Evolutionary conservation across 2,797 vertebrate genomes (phyloP).

Genomic region (Manis pentadactyla): DNA sequence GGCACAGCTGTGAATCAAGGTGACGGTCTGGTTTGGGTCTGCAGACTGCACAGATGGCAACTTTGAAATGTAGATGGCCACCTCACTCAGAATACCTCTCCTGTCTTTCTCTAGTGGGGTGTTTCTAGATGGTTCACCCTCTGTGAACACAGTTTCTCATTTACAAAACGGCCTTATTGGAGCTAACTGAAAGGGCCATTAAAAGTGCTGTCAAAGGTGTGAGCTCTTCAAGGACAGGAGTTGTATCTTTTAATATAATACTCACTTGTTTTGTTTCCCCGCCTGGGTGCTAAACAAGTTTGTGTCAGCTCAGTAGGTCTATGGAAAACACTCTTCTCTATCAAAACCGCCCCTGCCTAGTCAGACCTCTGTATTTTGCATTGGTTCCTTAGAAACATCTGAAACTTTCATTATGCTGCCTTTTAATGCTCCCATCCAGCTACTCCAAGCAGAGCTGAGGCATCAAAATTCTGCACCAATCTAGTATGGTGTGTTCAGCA

Average conservation of each 20-base stretch:
- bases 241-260: background rate
- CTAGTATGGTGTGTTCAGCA: background rate
- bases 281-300: background rate
- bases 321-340: background rate
- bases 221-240: conserved; percentile 39
- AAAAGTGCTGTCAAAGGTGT: background rate
- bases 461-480: background rate
- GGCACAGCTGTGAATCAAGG: background rate
- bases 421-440: background rate
- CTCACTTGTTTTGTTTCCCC: background rate
- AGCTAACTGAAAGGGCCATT: background rate
- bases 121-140: background rate
- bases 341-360: background rate
- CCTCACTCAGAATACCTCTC: background rate
- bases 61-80: background rate
- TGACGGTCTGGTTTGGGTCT: background rate
- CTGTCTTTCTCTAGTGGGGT: background rate
- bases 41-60: background rate
- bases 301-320: background rate
- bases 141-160: background rate
- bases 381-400: background rate
- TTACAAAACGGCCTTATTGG: background rate
- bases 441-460: background rate
- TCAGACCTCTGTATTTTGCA: background rate
- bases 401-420: background rate